Percentiles rank a stretch among this genome's conserved stretches.
phyloP scores from a whole-genome alignment of 1,140 invertebrate genomes.

The Drosophila setifemur region DNA sequence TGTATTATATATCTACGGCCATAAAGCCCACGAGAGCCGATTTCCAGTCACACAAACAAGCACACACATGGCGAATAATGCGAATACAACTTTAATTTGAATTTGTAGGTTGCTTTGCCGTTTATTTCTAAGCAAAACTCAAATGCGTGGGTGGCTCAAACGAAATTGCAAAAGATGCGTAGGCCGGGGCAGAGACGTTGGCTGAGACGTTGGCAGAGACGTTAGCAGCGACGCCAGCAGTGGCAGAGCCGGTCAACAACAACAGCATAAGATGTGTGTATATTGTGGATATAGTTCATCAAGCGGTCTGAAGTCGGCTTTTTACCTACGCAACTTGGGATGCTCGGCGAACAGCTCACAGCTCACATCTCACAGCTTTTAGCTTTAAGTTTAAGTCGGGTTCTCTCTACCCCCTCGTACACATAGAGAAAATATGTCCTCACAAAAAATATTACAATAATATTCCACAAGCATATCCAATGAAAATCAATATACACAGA shows the following conservation, averaged over 20 bases:
- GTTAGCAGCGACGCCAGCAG: neutral
- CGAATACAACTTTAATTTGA: slow-evolving; percentile 63
- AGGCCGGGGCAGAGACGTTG: slow-evolving; percentile 40
- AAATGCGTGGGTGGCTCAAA: slow-evolving; percentile 72
- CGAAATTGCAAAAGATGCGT: slow-evolving; percentile 80
- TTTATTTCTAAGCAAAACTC: slow-evolving; percentile 74
- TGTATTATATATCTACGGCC: slow-evolving; percentile 46
- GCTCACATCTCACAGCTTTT: slow-evolving; percentile 10
- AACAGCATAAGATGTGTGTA: slow-evolving; percentile 10
- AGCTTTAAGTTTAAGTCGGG: slow-evolving; percentile 44
- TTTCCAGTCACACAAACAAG: neutral
- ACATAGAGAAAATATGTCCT: neutral
- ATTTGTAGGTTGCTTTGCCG: slow-evolving; percentile 54
- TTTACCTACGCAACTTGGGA: slow-evolving; percentile 67
- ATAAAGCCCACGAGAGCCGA: slow-evolving; percentile 41
- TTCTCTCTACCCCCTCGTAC: slow-evolving; percentile 21
- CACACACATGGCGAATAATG: slow-evolving; percentile 26
- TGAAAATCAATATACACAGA: neutral
- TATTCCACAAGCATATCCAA: neutral
- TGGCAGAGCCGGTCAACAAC: slow-evolving; percentile 6
- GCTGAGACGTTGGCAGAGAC: slow-evolving; percentile 6
- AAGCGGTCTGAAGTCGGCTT: slow-evolving; percentile 36
- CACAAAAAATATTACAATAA: neutral
- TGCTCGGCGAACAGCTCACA: slow-evolving; percentile 5
- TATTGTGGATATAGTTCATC: slow-evolving; percentile 56